phyloP scores from a whole-genome alignment of 1,140 invertebrate genomes.

The Trissolcus basalis region DNA sequence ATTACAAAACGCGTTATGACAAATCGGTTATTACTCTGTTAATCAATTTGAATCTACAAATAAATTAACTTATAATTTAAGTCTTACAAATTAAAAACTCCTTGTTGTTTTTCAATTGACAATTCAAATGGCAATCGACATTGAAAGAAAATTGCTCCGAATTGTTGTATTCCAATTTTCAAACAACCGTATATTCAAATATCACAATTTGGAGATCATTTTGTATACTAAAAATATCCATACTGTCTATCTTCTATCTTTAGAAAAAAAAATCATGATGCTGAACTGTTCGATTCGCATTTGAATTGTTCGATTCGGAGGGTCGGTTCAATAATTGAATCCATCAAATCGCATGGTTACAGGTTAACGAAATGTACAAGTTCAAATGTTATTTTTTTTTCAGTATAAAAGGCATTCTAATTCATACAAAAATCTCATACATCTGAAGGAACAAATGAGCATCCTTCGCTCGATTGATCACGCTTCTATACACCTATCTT shows the following conservation, averaged over 20 bases:
- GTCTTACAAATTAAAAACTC: too few species aligned
- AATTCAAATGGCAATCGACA: conserved; percentile 9
- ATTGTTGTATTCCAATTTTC: too few species aligned
- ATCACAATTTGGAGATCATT: not conserved
- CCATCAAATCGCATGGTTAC: conserved; percentile 25
- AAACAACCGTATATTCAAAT: too few species aligned
- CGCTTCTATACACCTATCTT: conserved; percentile 61
- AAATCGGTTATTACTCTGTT: not conserved
- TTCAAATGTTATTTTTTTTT: conserved; percentile 65
- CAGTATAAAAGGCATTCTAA: conserved; percentile 60
- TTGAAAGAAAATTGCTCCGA: too few species aligned
- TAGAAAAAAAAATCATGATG: too few species aligned
- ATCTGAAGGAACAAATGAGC: conserved; percentile 49
- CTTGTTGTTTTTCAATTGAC: not conserved
- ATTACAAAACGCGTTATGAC: conserved; percentile 24
- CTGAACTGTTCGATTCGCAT: conserved; percentile 24
- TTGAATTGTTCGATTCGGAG: conserved; percentile 10
- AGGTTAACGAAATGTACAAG: conserved; percentile 17
- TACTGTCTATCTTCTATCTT: too few species aligned
- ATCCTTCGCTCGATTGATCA: conserved; percentile 47
- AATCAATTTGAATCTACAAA: conserved; percentile 25
- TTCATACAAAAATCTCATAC: conserved; percentile 60
- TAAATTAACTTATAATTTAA: conserved; percentile 42
- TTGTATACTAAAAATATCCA: too few species aligned
- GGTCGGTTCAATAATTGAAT: conserved; percentile 16